These are phyloP conservation scores for Dasypus novemcinctus DNA, from an alignment of 2,113 vertebrate species.

Conservation along the genomic window DNA sequence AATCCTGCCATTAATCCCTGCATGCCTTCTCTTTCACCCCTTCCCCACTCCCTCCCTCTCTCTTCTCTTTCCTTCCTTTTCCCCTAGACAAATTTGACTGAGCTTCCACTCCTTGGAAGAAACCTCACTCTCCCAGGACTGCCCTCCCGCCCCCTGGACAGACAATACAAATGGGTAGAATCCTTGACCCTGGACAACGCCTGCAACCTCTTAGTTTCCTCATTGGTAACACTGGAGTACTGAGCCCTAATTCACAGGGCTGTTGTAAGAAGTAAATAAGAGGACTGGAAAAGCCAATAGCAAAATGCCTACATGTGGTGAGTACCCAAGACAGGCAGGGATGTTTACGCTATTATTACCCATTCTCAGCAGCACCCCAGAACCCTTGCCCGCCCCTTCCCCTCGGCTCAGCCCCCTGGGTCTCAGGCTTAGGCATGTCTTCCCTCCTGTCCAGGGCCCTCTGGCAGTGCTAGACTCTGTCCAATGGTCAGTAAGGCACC, in stretches of 20 bases:
- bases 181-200: background rate
- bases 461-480: background rate
- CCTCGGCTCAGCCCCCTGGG: background rate
- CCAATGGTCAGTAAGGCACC: background rate
- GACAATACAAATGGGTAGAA: background rate
- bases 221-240: background rate
- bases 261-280: background rate
- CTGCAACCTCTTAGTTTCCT: background rate
- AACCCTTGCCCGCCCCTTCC: no score
- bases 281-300: background rate
- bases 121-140: background rate
- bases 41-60: background rate
- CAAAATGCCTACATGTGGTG: rapidly evolving
- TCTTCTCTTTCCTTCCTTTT: background rate
- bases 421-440: background rate
- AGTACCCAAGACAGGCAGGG: background rate
- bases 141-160: background rate
- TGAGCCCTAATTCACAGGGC: background rate
- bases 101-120: background rate
- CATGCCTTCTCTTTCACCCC: background rate
- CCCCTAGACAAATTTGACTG: background rate
- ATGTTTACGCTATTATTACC: background rate
- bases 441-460: background rate
- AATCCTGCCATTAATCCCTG: background rate
- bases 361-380: background rate